Conservation (phyloP, 1,140 invertebrate species). For the Coenobita brevimanus region DNA sequence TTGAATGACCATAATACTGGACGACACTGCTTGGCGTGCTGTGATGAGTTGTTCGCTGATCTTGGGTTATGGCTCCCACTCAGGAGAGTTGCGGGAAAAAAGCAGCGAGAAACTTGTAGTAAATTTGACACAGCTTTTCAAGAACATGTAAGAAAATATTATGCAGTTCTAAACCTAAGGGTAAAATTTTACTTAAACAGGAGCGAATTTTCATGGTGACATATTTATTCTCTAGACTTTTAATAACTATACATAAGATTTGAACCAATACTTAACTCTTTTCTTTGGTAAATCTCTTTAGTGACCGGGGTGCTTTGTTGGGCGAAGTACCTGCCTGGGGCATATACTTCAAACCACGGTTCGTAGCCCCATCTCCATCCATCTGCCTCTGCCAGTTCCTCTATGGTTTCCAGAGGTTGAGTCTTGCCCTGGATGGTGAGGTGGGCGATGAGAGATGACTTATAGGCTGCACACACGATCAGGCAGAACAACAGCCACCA, state of each 20-base stretch:
- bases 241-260: neutral
- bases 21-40: no score
- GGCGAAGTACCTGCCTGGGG: neutral
- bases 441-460: conserved; percentile 3
- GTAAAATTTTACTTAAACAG: no score
- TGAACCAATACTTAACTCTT: neutral
- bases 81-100: no score
- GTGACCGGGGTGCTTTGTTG: neutral
- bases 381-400: neutral
- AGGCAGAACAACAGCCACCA: conserved; percentile 32
- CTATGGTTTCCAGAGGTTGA: neutral
- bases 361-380: conserved; percentile 16
- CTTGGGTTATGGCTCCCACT: no score
- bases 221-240: neutral
- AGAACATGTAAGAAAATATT: no score
- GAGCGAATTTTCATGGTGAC: neutral
- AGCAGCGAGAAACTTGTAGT: no score
- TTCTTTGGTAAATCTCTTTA: neutral
- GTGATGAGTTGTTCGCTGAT: no score
- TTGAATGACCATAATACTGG: no score
- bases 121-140: no score
- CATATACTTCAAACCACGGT: neutral
- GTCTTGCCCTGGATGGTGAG: neutral
- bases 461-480: neutral
- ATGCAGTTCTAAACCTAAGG: no score